A percentile compares a stretch with the other conserved stretches of the same genome.
Evolutionary conservation across 2,888 invertebrate genomes (phyloP).

Genomic region (Ypsolopha sequella): DNA sequence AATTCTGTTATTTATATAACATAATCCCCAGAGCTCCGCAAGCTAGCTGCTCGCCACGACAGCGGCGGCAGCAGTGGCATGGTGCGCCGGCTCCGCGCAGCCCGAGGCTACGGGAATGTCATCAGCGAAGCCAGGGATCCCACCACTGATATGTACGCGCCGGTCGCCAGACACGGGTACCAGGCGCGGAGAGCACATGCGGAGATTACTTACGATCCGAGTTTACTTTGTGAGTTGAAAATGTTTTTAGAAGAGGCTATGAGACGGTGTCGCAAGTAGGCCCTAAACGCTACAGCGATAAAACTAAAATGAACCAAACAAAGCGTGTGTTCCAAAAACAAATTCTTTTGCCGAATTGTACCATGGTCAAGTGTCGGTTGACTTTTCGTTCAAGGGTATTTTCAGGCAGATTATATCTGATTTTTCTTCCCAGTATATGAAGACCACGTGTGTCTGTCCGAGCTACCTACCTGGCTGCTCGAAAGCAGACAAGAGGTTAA

Average conservation of each 20-base stretch:
- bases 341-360: no score
- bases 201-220: constrained; percentile 33
- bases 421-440: constrained; percentile 26
- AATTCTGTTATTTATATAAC: neutral
- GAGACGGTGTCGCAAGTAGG: no score
- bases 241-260: neutral
- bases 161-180: constrained; percentile 74
- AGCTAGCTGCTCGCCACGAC: constrained; percentile 30
- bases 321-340: no score
- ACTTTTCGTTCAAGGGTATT: no score
- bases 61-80: constrained; percentile 29
- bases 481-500: constrained; percentile 38
- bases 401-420: no score
- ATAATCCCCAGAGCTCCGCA: constrained; percentile 36
- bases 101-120: constrained; percentile 29
- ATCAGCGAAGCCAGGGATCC: constrained; percentile 56
- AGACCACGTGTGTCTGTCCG: constrained; percentile 59
- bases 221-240: neutral
- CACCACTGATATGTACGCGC: constrained; percentile 74
- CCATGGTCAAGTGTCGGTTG: no score
- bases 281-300: no score
- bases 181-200: constrained; percentile 74
- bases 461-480: constrained; percentile 62
- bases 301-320: no score
- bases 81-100: constrained; percentile 24